These are phyloP conservation scores for Odontothrips loti DNA, from an alignment of 2,888 invertebrate species.

Conservation along the genomic window DNA sequence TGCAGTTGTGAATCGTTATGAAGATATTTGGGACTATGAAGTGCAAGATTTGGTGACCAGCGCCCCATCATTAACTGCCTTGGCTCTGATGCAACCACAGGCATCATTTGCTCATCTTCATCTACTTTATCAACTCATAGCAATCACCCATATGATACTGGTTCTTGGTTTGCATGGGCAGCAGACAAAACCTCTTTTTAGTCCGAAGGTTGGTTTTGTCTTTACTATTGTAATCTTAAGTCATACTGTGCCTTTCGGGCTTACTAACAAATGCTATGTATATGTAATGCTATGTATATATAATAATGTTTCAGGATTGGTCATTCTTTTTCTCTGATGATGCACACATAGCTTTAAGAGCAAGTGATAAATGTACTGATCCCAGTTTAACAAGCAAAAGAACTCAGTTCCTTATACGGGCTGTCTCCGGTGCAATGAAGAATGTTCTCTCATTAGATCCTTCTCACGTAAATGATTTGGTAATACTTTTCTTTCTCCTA, in stretches of 20 bases:
- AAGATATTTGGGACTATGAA: slow-evolving; percentile 63
- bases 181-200: slow-evolving; percentile 50
- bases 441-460: slow-evolving; percentile 54
- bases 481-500: neutral
- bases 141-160: slow-evolving; percentile 72
- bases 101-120: slow-evolving; percentile 72
- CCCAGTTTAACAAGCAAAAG: slow-evolving; percentile 62
- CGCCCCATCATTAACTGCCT: slow-evolving; percentile 66
- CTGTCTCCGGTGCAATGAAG: slow-evolving; percentile 69
- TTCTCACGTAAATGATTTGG: neutral
- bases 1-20: slow-evolving; percentile 49
- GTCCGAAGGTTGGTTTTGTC: neutral
- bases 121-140: slow-evolving; percentile 74
- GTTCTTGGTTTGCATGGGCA: slow-evolving; percentile 68
- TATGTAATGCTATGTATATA: slow-evolving; percentile 57
- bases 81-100: slow-evolving; percentile 70
- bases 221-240: too few relatives aligned
- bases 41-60: slow-evolving; percentile 42
- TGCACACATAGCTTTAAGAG: slow-evolving; percentile 53
- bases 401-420: slow-evolving; percentile 66
- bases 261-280: neutral
- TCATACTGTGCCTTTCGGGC: too few relatives aligned
- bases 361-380: slow-evolving; percentile 61
- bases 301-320: neutral
- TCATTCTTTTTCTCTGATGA: slow-evolving; percentile 52